Conservation (phyloP, 2,888 invertebrate genomes). For the Ceraclea dissimilis region DNA sequence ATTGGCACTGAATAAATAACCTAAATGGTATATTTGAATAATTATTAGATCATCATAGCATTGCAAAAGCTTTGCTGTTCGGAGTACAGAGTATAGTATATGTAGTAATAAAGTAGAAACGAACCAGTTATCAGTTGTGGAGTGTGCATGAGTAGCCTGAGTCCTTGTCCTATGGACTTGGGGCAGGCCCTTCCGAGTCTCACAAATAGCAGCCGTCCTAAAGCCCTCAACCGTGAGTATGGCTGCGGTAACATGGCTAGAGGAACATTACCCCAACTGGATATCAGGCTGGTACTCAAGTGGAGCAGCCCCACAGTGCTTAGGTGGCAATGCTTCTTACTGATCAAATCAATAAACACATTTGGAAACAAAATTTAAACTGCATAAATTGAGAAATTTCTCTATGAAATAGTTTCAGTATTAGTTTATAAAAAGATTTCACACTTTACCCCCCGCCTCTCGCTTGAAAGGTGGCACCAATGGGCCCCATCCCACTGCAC, state of each 20-base stretch:
- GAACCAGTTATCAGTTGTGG: constrained; percentile 26
- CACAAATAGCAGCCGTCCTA: constrained; percentile 37
- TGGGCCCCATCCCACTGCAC: too few relatives aligned
- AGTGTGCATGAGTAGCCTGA: constrained; percentile 35
- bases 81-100: too few relatives aligned
- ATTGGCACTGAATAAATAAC: too few relatives aligned
- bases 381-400: too few relatives aligned
- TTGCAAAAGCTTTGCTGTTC: too few relatives aligned
- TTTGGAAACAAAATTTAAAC: neutral
- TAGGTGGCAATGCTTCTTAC: constrained; percentile 39
- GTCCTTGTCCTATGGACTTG: constrained; percentile 35
- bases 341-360: constrained; percentile 31
- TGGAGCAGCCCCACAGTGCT: constrained; percentile 40
- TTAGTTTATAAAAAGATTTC: too few relatives aligned
- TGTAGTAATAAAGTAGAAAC: too few relatives aligned
- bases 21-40: too few relatives aligned
- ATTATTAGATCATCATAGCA: too few relatives aligned
- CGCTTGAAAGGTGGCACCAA: too few relatives aligned
- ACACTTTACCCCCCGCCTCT: too few relatives aligned
- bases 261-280: constrained; percentile 27
- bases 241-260: constrained; percentile 27
- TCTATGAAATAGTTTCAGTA: too few relatives aligned
- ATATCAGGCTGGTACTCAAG: constrained; percentile 37
- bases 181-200: constrained; percentile 38
- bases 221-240: constrained; percentile 31